Base-by-base conservation (phyloP, 2,113 vertebrate species). In the Pseudopodoces humilis region DNA sequence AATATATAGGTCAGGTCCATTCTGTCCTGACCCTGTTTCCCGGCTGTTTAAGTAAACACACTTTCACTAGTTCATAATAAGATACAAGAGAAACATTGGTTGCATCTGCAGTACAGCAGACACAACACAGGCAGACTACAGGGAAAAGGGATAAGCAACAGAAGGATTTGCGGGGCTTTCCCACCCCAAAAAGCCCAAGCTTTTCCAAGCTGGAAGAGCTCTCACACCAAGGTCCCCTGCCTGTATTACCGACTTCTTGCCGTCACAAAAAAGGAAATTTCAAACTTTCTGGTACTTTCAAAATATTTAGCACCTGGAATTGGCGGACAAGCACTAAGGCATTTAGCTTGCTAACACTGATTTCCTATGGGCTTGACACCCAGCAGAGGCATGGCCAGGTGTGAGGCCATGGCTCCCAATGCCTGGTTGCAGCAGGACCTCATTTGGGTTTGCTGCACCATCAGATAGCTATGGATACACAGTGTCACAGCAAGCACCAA, bases 121-220 rank as follows among this genome's bases (percentile, higher is more conserved):
- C 41, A 60, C 25, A 72, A 59, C 18, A 60, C 11, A 72, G 31
- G 46, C 50, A 76, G 41, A 69, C 19, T 37, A 27, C 22, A 72
- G 23, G 23, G 49, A 75, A 70, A 75, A 53, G 5, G 8, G n/a
- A 10, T 22, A 69, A 85, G 31, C 43, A 90, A 25, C 27, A 65
- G 41, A 43, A 63, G n/a, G 31, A 5, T 27, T 69, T 58, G 30
- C 24, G 37, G 4, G 7, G 15, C 8, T 53, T 27, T 31, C 14
- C 10, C 1, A 22, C 1, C 5, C 6, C 4, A 5, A 24, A 65
- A 15, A 39, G 14, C 3, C 13, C 9, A 27, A 55, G 17, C 9
- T 44, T 27, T 78, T 49, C 35, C n/a, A 93, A 71, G 33, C 4
- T 20, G 16, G 21, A 68, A 56, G 28, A 60, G 19, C 11, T 58